These are phyloP conservation scores for Folsomia manolachei DNA, from an alignment of 2,888 invertebrate genomes.

Conservation along the genomic window DNA sequence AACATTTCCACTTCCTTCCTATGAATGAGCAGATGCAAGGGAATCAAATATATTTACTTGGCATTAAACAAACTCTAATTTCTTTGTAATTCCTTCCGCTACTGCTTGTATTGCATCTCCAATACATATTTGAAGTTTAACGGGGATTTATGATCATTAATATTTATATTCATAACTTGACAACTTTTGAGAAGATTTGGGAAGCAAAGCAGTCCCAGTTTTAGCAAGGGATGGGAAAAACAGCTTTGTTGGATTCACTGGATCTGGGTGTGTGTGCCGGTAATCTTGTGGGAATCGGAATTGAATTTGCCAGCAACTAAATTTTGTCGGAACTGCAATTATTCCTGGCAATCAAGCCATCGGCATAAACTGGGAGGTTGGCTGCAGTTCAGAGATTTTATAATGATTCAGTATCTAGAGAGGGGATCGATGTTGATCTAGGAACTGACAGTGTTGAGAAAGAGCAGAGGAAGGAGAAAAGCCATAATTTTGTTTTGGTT, in stretches of 20 bases:
- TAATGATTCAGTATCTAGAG: no score
- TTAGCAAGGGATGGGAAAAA: background rate
- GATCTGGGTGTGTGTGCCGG: background rate
- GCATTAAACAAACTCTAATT: no score
- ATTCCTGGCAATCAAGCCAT: no score
- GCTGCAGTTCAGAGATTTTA: no score
- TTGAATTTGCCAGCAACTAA: background rate
- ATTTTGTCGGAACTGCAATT: no score
- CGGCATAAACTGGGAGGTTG: no score
- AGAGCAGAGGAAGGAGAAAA: background rate
- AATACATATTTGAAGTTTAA: no score
- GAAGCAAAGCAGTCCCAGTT: background rate
- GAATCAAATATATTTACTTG: no score
- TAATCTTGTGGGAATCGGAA: conserved; percentile 1
- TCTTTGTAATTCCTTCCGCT: no score
- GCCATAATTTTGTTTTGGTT: conserved; percentile 10
- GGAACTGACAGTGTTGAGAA: no score
- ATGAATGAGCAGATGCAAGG: background rate
- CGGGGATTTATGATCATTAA: background rate
- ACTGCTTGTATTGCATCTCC: no score
- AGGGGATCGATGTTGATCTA: no score
- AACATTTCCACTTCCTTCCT: background rate
- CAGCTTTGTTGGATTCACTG: background rate
- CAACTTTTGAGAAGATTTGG: background rate
- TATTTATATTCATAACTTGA: background rate